Base-by-base conservation (phyloP, 1,140 invertebrate genomes). In the Acyrthosiphon pisum region DNA sequence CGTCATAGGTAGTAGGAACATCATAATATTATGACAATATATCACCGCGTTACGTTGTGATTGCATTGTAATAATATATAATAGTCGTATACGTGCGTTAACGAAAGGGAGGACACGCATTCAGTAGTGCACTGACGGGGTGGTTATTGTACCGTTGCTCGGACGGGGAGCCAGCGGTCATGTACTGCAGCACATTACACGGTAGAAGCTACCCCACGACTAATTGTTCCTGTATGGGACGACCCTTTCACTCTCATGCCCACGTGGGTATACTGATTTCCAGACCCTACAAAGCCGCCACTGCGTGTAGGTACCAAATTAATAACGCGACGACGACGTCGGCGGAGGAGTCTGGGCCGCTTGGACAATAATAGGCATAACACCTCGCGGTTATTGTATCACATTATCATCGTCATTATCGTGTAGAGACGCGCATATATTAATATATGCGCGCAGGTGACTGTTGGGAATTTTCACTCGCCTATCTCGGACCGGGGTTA, bases 371-470 rank as follows among this genome's bases (percentile, higher is more conserved):
- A n/a, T n/a, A 2, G 41, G 18, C 60, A 18, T 68, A n/a, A n/a
- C 14, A 18, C 22, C 60, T 76, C 60, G 60, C 60, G 60, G 60
- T 76, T 76, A 76, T n/a, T 76, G n/a, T n/a, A n/a, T 76, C 6
- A 76, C 60, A 76, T n/a, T 76, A 76, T 76, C 30, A n/a, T n/a
- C 60, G 30, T 76, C 60, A 76, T 76, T 76, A 76, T 76, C 60
- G 14, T 18, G 11, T n/a, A 76, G 14, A 76, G 60, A 76, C 30
- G 30, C 11, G 60, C 60, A n/a, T 30, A 18, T n/a, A 18, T 41
- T 18, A n/a, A 68, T 22, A 14, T 68, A n/a, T 18, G 60, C 6
- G 30, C 35, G 87, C 87, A 89, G 87, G 48, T 89, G 87, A 53
- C 87, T 53, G 20, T 23, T 23, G n/a, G n/a, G 3, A 53, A 87